phyloP scores from a whole-genome alignment of 2,113 vertebrate species.

The Epinephelus lanceolatus region DNA sequence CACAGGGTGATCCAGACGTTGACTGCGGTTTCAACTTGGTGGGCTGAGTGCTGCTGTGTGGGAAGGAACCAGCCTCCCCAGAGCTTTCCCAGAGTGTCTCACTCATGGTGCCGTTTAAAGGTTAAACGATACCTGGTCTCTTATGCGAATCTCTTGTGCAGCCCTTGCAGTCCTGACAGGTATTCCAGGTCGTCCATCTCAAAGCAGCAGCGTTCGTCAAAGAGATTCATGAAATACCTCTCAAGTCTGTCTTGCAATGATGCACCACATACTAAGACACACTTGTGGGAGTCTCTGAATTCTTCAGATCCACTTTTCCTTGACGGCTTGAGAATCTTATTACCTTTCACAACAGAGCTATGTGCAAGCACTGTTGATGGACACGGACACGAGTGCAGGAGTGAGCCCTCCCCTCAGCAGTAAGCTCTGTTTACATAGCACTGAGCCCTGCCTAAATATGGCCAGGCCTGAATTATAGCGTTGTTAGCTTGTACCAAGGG shows the following conservation, averaged over 20 bases:
- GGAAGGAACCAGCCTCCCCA: slow-evolving; percentile 44
- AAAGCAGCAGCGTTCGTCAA: slow-evolving; percentile 24
- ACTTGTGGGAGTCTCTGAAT: not conserved
- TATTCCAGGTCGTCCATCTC: slow-evolving; percentile 56
- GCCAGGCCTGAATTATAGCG: slow-evolving; percentile 76
- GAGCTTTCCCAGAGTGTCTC: slow-evolving; percentile 45
- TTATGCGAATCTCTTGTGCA: slow-evolving; percentile 5
- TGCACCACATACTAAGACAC: slow-evolving; percentile 18
- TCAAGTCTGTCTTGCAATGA: not conserved
- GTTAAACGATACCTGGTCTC: not conserved
- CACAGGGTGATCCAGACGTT: slow-evolving; percentile 69
- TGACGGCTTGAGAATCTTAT: slow-evolving; percentile 12
- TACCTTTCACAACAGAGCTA: slow-evolving; percentile 33
- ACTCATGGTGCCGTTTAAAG: slow-evolving; percentile 62
- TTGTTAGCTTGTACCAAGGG: slow-evolving; percentile 45
- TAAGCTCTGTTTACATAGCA: slow-evolving; percentile 82
- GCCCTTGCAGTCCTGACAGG: slow-evolving; percentile 31
- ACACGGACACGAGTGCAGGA: slow-evolving; percentile 72
- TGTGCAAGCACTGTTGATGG: slow-evolving; percentile 61
- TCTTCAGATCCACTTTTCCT: slow-evolving; percentile 10
- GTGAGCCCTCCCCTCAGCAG: slow-evolving; percentile 65
- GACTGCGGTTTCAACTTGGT: slow-evolving; percentile 73
- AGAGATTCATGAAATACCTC: slow-evolving; percentile 1
- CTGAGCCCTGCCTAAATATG: slow-evolving; percentile 83
- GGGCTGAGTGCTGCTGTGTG: slow-evolving; percentile 49